Base-by-base conservation (phyloP, 2,113 vertebrate genomes). In the Macquaria australasica region DNA sequence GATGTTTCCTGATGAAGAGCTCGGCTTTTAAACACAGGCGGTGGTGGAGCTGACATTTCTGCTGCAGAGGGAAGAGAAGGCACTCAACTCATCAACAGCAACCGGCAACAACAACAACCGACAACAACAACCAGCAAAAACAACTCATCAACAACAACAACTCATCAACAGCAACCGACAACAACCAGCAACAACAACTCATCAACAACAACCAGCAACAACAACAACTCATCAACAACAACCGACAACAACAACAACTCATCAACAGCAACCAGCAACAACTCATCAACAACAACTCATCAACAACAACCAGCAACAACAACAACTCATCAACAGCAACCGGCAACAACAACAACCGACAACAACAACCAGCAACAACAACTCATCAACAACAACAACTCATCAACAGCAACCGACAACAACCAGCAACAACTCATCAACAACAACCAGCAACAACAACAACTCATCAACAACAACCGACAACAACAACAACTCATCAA, bases 1-100 rank as follows among this genome's bases (percentile, higher is more conserved):
- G 45, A 77, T 64, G 73, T 11, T 50, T 77, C 81, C 77, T 77
- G 79, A 64, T 37, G 62, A 39, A 72, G 53, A 18, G 66, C 5
- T 60, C 39, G 16, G 37, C 68, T 63, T 74, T 81, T 58, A 74
- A 63, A 6, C 59, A 28, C 68, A 37, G 68, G 16, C 39, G 43
- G 37, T 3, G 63, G 41, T 11, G 45, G 15, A 53, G 76, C 28
- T 71, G 77, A 77, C 68, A 67, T 76, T 76, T 76, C 48, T 45
- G n/a, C 53, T 63, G 73, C 62, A 4, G 45, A 77, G 12, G 1
- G 9, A 45, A 4, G 59, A 73, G 3, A 18, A 53, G 12, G 18
- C 3, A 3, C 8, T 16, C n/a, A 51, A 34, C 50, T 14, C 43
- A 62, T 4, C 9, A 48, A 9, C 72, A 69, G 59, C 31, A 23